These are phyloP conservation scores for Masnerella sp. DNA, from an alignment of 2,888 invertebrate species.

Conservation along the genomic window DNA sequence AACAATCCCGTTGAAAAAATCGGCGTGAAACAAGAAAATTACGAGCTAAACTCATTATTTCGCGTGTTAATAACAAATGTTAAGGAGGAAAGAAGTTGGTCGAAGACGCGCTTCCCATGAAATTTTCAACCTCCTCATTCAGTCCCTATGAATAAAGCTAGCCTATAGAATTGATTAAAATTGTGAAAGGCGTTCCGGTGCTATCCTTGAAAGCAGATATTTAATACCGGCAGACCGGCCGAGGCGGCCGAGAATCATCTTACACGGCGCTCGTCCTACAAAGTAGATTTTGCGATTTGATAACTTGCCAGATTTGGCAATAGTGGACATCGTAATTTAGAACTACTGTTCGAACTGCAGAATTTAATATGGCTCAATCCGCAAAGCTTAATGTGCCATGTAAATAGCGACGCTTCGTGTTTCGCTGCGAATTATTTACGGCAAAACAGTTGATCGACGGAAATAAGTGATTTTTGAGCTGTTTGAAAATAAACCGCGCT, in stretches of 20 bases:
- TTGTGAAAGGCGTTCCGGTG: constrained; percentile 45
- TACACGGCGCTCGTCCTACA: constrained; percentile 34
- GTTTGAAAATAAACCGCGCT: too few relatives aligned
- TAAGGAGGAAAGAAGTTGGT: too few relatives aligned
- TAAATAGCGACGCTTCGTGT: constrained; percentile 30
- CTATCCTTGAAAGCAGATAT: constrained; percentile 51
- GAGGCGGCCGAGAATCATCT: constrained; percentile 24
- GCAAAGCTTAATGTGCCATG: constrained; percentile 37
- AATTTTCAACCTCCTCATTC: constrained; percentile 25
- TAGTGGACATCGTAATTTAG: constrained; percentile 25
- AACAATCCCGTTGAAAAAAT: too few relatives aligned
- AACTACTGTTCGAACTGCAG: constrained; percentile 36
- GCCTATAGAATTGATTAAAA: constrained; percentile 45
- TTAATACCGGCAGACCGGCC: constrained; percentile 18
- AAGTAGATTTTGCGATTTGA: constrained; percentile 49
- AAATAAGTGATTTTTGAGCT: constrained; percentile 17
- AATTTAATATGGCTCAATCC: constrained; percentile 41
- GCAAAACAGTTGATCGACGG: too few relatives aligned
- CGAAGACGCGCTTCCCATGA: constrained; percentile 21
- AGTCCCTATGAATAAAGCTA: constrained; percentile 32
- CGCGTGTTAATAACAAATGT: too few relatives aligned
- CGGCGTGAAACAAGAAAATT: too few relatives aligned
- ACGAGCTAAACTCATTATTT: too few relatives aligned
- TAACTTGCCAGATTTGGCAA: constrained; percentile 42
- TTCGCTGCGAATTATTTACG: constrained; percentile 22